Evolutionary conservation across 2,797 vertebrate genomes (phyloP).

Genomic region (Intellagama lesueurii): DNA sequence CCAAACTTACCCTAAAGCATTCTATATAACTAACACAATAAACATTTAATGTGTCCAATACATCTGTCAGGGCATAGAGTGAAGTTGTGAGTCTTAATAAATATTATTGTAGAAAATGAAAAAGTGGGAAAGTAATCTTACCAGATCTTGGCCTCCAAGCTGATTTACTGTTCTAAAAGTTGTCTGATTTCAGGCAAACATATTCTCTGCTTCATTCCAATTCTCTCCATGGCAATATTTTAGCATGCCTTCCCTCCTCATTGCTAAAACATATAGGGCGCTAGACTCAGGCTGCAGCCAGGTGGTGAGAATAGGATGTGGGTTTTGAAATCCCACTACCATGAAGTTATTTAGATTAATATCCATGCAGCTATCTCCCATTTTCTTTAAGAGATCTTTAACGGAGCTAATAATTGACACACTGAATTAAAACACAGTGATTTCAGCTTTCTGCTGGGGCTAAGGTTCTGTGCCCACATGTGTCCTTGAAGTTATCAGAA

Average conservation of each 20-base stretch:
- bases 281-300: neutral
- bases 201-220: neutral
- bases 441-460: neutral
- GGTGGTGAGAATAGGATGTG: neutral
- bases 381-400: neutral
- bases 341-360: neutral
- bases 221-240: neutral
- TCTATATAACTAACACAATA: neutral
- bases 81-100: neutral
- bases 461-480: neutral
- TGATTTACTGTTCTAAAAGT: neutral
- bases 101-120: neutral
- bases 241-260: neutral
- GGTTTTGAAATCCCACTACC: neutral
- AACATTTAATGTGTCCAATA: neutral
- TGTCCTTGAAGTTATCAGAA: neutral
- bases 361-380: neutral
- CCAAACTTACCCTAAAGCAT: neutral
- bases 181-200: neutral
- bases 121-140: neutral
- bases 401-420: neutral
- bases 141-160: neutral
- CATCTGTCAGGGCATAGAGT: neutral
- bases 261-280: neutral
- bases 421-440: neutral